These are phyloP conservation scores for Falcaria lacertinaria DNA, from an alignment of 2,888 invertebrate genomes.

Conservation along the genomic window DNA sequence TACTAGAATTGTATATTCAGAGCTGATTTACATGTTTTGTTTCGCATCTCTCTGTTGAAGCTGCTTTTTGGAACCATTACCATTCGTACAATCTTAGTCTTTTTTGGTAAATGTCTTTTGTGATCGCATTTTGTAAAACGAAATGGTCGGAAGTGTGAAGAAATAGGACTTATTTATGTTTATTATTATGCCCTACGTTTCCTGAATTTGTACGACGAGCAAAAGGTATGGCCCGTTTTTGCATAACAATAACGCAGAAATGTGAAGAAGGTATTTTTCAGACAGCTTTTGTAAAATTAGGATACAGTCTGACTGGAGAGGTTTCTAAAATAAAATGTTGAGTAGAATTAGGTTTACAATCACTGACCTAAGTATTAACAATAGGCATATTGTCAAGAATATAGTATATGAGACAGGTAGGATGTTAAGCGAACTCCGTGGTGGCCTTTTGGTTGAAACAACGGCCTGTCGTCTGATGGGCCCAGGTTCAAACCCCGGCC, in stretches of 20 bases:
- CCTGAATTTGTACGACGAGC: background rate
- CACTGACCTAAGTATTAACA: too few species aligned
- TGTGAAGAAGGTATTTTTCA: background rate
- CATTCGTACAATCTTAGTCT: background rate
- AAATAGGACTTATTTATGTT: background rate
- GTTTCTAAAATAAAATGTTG: too few species aligned
- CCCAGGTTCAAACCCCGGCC: too few species aligned
- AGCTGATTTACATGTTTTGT: constrained; percentile 2
- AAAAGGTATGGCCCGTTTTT: background rate
- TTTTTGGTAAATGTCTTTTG: background rate
- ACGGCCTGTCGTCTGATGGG: too few species aligned
- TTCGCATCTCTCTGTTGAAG: background rate
- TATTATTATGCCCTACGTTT: background rate
- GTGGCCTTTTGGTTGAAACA: too few species aligned
- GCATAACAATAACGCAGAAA: background rate
- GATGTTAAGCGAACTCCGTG: too few species aligned
- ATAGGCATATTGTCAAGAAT: too few species aligned
- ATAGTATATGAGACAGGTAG: too few species aligned
- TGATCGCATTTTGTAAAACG: background rate
- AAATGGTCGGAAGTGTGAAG: background rate
- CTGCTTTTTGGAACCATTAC: background rate
- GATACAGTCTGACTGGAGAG: too few species aligned
- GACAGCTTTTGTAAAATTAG: background rate
- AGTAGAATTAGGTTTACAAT: too few species aligned
- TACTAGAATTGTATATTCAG: background rate